Conservation (phyloP, 2,797 vertebrate species). For the Gallinago solitaria region DNA sequence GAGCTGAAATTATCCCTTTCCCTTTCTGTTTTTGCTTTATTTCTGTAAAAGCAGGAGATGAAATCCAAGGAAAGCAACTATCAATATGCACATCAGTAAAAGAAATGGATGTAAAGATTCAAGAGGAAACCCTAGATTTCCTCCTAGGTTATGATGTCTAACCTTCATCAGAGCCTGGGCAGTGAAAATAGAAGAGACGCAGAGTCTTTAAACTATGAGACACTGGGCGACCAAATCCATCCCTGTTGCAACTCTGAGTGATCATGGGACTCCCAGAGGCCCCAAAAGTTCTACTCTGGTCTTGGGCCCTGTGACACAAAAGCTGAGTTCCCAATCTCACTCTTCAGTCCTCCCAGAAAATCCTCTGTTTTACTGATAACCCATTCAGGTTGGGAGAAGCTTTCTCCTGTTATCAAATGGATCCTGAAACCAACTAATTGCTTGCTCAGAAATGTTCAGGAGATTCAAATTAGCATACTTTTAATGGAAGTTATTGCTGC, state of each 20-base stretch:
- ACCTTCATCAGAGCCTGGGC: not conserved
- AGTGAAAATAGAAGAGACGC: not conserved
- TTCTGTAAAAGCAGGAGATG: not conserved
- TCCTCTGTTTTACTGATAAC: not conserved
- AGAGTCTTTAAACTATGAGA: not conserved
- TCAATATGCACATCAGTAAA: not conserved
- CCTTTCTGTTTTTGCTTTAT: not conserved
- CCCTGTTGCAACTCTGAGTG: not conserved
- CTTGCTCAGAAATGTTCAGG: not conserved
- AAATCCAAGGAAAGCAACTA: not conserved
- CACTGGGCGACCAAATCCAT: not conserved
- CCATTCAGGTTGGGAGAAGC: not conserved
- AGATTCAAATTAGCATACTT: not conserved
- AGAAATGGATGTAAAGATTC: not conserved
- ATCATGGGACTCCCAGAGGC: not conserved
- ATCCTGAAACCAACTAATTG: not conserved
- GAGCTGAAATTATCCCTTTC: not conserved
- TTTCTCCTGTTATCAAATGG: not conserved
- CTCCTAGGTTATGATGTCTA: fast-evolving
- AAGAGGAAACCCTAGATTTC: not conserved
- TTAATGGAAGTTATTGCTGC: not conserved
- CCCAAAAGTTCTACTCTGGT: not conserved
- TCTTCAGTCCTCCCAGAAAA: not conserved
- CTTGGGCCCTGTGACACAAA: not conserved
- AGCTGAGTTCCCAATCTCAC: fast-evolving